Base-by-base conservation (phyloP, 2,113 vertebrate genomes). In the Marcusenius ussheri region DNA sequence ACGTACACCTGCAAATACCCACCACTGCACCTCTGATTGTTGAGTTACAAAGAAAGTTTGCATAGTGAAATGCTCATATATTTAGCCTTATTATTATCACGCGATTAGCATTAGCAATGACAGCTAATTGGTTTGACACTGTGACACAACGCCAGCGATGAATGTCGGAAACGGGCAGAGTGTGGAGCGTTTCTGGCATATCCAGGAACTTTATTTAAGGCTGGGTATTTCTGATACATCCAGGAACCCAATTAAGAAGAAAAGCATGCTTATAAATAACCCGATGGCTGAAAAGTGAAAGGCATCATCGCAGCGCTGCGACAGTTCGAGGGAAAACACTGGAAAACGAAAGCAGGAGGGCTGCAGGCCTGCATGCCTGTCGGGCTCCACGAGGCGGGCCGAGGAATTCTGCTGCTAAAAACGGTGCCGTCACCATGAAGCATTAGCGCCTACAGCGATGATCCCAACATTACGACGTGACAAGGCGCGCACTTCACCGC, bases 201-300 rank as follows among this genome's bases (percentile, higher is more conserved):
- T 24, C 56, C 89, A 42, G 88, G 88, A 90, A 74, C 85, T 90
- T 90, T 91, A 77, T 62, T 91, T 66, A 80, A 70, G 62, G 62
- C 27, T 70, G 35, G 35, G 74, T 42, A 80, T 80, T 35, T 39
- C 17, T 42, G 74, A 39, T 88, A 56, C 89, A 87, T 31, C 56
- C 89, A 77, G 85, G 84, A 90, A 84, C 85, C 89, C 90, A 90
- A 77, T 62, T 91, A 80, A 80, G 35, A 80, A n/a, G 74, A 80
- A 80, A 39, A 39, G 74, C 31, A 80, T 89, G 39, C 93, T 94
- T 94, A 95, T 94, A 94, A 93, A 94, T 94, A 93, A 92, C 93
- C 91, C 93, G 91, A 91, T 80, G 92, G 90, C 92, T 91, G 92
- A 93, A 93, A 92, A 91, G 90, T 27, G n/a, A 70, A 70, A 70